phyloP scores from a whole-genome alignment of 2,797 vertebrate genomes.

The Sitta carolinensis region DNA sequence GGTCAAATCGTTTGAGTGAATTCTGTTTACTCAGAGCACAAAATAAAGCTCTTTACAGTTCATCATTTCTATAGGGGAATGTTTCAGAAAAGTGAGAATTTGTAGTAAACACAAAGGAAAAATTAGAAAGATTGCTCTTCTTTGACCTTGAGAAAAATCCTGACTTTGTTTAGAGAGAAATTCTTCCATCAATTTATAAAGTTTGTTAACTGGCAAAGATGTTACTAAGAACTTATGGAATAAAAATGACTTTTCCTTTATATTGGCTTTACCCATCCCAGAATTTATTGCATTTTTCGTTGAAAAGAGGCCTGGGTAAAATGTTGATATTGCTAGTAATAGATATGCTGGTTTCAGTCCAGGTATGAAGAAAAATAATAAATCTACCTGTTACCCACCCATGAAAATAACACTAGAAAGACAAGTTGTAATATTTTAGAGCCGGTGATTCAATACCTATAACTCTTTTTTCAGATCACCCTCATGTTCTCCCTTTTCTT shows the following conservation, averaged over 20 bases:
- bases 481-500: neutral
- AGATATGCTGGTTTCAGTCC: neutral
- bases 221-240: rapidly evolving
- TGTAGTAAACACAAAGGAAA: neutral
- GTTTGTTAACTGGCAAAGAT: neutral
- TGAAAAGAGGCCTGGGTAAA: neutral
- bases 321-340: neutral
- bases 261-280: neutral
- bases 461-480: neutral
- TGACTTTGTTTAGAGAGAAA: neutral
- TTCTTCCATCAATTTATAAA: neutral
- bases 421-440: neutral
- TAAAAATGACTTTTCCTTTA: neutral
- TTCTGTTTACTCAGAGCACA: neutral
- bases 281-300: neutral
- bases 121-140: neutral
- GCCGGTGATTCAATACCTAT: neutral
- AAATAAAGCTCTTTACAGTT: neutral
- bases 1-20: neutral
- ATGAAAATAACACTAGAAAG: neutral
- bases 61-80: neutral
- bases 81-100: neutral
- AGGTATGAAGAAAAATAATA: neutral
- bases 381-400: neutral
- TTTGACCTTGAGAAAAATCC: neutral